Conservation (phyloP, 2,113 vertebrate species). For the Platysteira castanea region DNA sequence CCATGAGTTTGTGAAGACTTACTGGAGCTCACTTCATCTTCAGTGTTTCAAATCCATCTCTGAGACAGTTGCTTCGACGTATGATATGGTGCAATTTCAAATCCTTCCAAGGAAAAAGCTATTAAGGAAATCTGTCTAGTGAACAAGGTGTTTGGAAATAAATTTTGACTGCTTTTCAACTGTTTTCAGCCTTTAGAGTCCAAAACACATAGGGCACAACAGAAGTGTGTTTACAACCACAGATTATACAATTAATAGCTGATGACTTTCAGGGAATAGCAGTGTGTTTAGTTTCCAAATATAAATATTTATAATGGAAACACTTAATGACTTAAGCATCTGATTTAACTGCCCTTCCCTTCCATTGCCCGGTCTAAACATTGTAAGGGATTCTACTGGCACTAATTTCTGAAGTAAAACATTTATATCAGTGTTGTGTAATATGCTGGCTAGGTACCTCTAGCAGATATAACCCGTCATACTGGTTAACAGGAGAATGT, state of each 20-base stretch:
- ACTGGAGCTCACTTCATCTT: background rate
- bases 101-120: constrained; percentile 2
- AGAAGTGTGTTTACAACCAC: background rate
- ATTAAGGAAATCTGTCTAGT: background rate
- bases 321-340: background rate
- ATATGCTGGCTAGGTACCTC: background rate
- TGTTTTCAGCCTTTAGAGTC: background rate
- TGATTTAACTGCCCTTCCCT: background rate
- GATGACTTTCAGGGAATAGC: constrained; percentile 4
- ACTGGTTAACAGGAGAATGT: background rate
- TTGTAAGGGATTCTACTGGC: background rate
- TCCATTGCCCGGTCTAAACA: background rate
- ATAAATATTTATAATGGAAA: constrained; percentile 29
- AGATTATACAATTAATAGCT: constrained; percentile 28
- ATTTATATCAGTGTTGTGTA: background rate
- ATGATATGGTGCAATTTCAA: constrained; percentile 10
- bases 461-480: background rate
- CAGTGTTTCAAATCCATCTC: background rate
- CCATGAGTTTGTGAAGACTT: background rate
- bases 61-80: background rate
- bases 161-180: constrained; percentile 40
- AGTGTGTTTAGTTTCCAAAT: background rate
- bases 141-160: constrained; percentile 9
- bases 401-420: background rate
- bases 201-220: background rate